Base-by-base conservation (phyloP, 2,888 invertebrate genomes). In the Caenorhabditis plicata region DNA sequence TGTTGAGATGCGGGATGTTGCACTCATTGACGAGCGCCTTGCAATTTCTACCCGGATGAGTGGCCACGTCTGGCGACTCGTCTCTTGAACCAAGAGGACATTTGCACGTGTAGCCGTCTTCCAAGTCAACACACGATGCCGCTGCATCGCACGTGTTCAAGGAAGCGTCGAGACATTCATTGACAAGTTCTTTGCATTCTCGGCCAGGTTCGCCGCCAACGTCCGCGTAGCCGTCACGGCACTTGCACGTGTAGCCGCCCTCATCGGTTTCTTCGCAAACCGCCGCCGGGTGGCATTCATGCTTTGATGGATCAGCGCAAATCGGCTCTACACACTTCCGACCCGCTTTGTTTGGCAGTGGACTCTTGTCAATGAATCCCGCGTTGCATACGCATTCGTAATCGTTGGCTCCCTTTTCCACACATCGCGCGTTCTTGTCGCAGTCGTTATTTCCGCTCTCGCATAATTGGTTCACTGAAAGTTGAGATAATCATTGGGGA, bases 191-290 rank as follows among this genome's bases (percentile, higher is more conserved):
- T 31, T 64, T 54, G 52, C 74, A 74, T 42, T 63, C 58, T 11
- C 68, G 53, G 17, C 66, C 64, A 32, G 25, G 8, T n/a, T 23
- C 45, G 4, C 63, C 61, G 31, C 64, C 68, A 49, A 68, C 53
- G 82, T 90, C 90, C 0, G 87, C 85, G 81, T 85, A 89, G 2
- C 88, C 91, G 81, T 91, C 90, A 45, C 87, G 86, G 78, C 93
- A 93, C 72, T 90, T 89, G 82, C 93, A 93, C 2, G 71, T 70
- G 63, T 72, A 75, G 29, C 70, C 69, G 52, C 71, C 69, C 9
- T 68, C 52, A 23, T 70, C 67, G 25, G 46, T 61, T 49, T 73
- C 72, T 27, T 65, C 62, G 61, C 78, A 78, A 38, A 71, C 69
- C 8, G 78, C 78, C 11, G 72, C 73, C 7, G 68, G 54, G 50